Base-by-base conservation (phyloP, 1,140 invertebrate genomes). In the Drosophila pandora region DNA sequence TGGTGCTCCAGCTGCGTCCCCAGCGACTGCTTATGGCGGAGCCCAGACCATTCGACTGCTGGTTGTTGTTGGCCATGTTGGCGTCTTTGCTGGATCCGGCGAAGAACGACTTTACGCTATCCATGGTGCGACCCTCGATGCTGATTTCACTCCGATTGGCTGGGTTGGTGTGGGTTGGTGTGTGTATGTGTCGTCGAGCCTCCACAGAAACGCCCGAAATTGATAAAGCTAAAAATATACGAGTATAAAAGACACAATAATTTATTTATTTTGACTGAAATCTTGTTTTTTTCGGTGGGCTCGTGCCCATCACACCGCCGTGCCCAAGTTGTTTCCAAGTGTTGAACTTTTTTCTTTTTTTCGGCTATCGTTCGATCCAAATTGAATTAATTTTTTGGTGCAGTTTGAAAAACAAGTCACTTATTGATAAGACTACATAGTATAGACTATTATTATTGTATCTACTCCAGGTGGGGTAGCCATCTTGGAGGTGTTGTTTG, bases 141-240 rank as follows among this genome's bases (percentile, higher is more conserved):
- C n/a, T 17, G n/a, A 56, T 41, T 54, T 61, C 32, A 22, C 57
- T 60, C 58, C 69, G 43, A 48, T 57, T 61, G 54, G 34, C 22
- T 39, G 61, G 28, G 22, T 17, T 17, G 17, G 17, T 17, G 17
- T 39, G 61, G 28, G 22, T 17, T 17, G 17, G 17, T 17, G 17
- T 41, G 34, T 65, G 32, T 37, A 63, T 54, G 30, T 76, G 83
- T 76, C 83, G 83, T 76, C 83, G 79, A 89, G 83, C 83, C 83
- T 89, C 84, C 83, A 55, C 37, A 71, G 50, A 62, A 74, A 74
- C 60, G 55, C 50, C 32, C 56, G 45, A 64, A 85, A 76, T 69
- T 88, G 84, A 83, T 83, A 88, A 88, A 73, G 76, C 83, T 89
- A 89, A 88, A 87, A 87, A 87, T 87, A 87, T 61, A 82, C 60